Evolutionary conservation across 1,140 invertebrate species (phyloP).

Genomic region (Cotesia chilonis): DNA sequence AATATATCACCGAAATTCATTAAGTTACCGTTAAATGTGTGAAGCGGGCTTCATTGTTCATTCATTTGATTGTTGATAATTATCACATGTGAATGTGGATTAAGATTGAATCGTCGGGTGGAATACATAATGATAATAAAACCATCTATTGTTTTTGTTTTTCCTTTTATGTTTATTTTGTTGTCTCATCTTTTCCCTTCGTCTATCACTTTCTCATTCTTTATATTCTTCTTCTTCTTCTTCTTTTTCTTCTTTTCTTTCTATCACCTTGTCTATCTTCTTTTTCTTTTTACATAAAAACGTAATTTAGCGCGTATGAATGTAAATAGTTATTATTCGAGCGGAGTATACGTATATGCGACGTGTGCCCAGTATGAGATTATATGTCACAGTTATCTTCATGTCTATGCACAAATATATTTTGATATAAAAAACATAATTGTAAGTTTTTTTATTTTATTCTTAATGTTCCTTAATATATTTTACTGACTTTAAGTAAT

Average conservation of each 20-base stretch:
- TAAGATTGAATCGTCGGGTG: neutral
- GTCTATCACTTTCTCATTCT: slow-evolving; percentile 13
- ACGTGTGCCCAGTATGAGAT: slow-evolving; percentile 60
- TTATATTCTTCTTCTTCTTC: neutral
- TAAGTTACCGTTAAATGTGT: slow-evolving; percentile 52
- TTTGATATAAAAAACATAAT: slow-evolving; percentile 67
- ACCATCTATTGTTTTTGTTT: slow-evolving; percentile 31
- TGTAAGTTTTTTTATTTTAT: slow-evolving; percentile 39
- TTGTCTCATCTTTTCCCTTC: slow-evolving; percentile 6
- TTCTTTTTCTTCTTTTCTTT: slow-evolving; percentile 3
- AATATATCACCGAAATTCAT: slow-evolving; percentile 40
- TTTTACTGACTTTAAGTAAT: slow-evolving; percentile 5
- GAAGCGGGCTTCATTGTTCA: slow-evolving; percentile 59
- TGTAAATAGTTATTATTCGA: slow-evolving; percentile 43
- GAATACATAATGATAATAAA: slow-evolving; percentile 17
- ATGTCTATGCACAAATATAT: slow-evolving; percentile 68
- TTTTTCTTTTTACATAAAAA: neutral
- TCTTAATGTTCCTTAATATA: neutral
- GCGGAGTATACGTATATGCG: slow-evolving; percentile 36
- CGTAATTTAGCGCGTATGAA: slow-evolving; percentile 31
- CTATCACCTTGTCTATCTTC: neutral
- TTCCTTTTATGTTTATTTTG: slow-evolving; percentile 19
- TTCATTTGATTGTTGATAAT: slow-evolving; percentile 53
- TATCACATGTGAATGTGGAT: slow-evolving; percentile 7
- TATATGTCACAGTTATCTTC: slow-evolving; percentile 64